Conservation (phyloP, 2,888 invertebrate species). For the Drosophila hamatofila region DNA sequence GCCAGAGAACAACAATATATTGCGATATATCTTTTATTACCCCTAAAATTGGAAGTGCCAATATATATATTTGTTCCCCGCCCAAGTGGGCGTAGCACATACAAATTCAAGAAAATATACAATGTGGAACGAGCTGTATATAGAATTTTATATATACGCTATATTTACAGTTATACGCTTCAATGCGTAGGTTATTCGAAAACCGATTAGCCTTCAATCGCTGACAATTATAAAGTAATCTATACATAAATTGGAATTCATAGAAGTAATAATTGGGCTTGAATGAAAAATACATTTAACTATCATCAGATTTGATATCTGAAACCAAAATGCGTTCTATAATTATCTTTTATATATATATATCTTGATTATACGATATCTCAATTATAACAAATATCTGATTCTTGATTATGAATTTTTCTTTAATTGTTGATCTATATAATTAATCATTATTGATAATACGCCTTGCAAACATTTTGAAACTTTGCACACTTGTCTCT, state of each 20-base stretch:
- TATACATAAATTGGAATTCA: not conserved
- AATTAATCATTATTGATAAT: not conserved
- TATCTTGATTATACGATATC: too few species aligned
- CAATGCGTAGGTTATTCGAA: constrained; percentile 2
- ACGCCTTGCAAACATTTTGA: not conserved
- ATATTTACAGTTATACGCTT: constrained; percentile 2
- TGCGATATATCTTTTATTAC: not conserved
- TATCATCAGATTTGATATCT: not conserved
- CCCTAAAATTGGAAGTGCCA: not conserved
- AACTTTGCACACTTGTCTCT: not conserved
- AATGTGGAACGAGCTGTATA: not conserved
- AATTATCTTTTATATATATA: too few species aligned
- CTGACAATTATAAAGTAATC: not conserved
- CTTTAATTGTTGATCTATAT: not conserved
- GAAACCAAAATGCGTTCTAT: not conserved
- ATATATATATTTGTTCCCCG: too few species aligned
- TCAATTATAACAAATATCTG: too few species aligned
- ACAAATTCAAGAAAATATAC: not conserved
- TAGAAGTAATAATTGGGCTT: not conserved
- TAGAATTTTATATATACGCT: not conserved
- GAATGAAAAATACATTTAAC: not conserved
- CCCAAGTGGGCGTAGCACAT: not conserved
- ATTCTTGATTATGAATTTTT: too few species aligned
- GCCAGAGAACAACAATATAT: too few species aligned
- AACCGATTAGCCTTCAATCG: constrained; percentile 5